These are phyloP conservation scores for Amphiprion clarkii DNA, from an alignment of 2,797 vertebrate species.

Conservation along the genomic window DNA sequence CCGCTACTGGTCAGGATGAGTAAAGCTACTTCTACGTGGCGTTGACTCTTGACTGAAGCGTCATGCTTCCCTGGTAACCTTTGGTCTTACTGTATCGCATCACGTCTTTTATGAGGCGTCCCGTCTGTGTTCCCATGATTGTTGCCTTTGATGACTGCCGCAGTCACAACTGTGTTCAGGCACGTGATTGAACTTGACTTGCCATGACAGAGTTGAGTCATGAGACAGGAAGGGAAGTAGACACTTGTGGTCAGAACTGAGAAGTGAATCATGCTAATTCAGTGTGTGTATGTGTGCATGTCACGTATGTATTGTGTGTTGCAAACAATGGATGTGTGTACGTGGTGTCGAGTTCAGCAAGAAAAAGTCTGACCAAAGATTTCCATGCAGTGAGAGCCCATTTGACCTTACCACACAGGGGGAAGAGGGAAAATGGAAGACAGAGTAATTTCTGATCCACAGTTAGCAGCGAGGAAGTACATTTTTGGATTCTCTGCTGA, in stretches of 20 bases:
- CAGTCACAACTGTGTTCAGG: constrained; percentile 15
- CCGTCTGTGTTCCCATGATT: constrained; percentile 42
- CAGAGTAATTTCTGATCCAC: neutral
- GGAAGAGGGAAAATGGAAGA: constrained; percentile 13
- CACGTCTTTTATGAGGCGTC: constrained; percentile 19
- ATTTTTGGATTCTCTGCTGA: constrained; percentile 25
- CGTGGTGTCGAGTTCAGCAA: constrained; percentile 1
- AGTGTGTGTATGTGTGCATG: constrained; percentile 15
- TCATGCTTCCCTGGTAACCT: constrained; percentile 27
- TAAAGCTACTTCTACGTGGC: neutral
- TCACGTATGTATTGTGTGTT: constrained; percentile 13
- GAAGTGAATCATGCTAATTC: constrained; percentile 65
- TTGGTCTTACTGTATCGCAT: constrained; percentile 16
- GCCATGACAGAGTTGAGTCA: constrained; percentile 64
- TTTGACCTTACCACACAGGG: constrained; percentile 13
- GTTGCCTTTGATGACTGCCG: constrained; percentile 28
- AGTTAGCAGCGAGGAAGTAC: neutral
- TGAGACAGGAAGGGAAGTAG: constrained; percentile 76
- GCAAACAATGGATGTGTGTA: constrained; percentile 27
- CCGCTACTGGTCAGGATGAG: constrained; percentile 4
- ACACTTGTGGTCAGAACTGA: constrained; percentile 62
- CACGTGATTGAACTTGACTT: constrained; percentile 52
- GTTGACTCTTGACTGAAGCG: neutral
- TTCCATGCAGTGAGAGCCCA: neutral
- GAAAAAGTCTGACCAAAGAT: constrained; percentile 11